Evolutionary conservation across 2,888 invertebrate genomes (phyloP), one percentile per base, ranked within the genome.

Genomic region (Heliconius aoede): DNA sequence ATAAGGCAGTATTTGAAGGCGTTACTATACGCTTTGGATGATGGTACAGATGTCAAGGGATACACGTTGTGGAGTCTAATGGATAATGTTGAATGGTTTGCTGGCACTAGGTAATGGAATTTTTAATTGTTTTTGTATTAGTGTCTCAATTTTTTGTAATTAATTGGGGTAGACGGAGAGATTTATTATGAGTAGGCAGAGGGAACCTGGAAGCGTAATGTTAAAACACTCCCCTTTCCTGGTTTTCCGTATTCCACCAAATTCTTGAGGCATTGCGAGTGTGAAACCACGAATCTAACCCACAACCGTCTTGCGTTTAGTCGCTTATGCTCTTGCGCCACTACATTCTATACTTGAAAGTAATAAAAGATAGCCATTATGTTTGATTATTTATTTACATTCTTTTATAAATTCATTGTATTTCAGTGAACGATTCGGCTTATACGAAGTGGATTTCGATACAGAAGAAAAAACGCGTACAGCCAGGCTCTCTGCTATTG

Each of bases 31-130:
- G 95, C 95, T 0, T 85, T 95, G 13, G 93, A 94, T 77, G 95
- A 95, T 60, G 94, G 94, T 0, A 91, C 94, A 0, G 84, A 93
- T 1, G 86, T 95, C 0, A 84, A 82, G 40, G 96, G 95, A 0
- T 96, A 96, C 81, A 94, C 95, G 0, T 94, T 92, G 1, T 96
- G 96, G 96, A 95, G 95, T 65, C 88, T 97, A 0, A 91, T 96
- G 91, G 97, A 97, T 82, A 96, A 96, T 82, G 95, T 96, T 64
- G 96, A 96, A 83, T 96, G 96, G 96, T 84, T 83, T 0, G 86
- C 87, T 61, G 96, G 96, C 0, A 96, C 94, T 79, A 92, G 90
- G 94, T 95, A 83, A 28, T 69, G 5, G 24, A 15, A 21, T n/a
- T 26, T 62, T 68, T 71, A 76, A 64, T 61, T 46, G 28, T 69